Evolutionary conservation across 2,888 invertebrate species (phyloP).

Genomic region (Leptopilina syphax): DNA sequence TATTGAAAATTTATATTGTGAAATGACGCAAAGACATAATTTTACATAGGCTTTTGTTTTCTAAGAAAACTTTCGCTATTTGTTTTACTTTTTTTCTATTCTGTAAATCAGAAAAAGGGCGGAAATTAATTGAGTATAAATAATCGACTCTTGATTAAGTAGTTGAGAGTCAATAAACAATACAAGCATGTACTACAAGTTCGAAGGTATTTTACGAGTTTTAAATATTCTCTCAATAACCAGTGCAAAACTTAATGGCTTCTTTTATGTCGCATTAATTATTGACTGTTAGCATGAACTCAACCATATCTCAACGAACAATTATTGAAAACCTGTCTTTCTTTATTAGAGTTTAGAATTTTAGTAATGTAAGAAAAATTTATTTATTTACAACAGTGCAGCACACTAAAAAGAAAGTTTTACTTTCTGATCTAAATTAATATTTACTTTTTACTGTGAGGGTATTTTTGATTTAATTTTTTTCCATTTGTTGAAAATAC

Average conservation of each 20-base stretch:
- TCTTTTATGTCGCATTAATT: slow-evolving; percentile 30
- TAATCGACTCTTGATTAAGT: slow-evolving; percentile 15
- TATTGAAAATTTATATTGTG: neutral
- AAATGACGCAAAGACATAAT: neutral
- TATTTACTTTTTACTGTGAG: too few species aligned
- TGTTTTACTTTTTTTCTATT: neutral
- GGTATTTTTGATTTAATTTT: too few species aligned
- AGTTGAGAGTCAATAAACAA: slow-evolving; percentile 8
- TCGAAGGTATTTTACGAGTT: slow-evolving; percentile 17
- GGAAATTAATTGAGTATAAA: slow-evolving; percentile 36
- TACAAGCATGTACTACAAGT: neutral
- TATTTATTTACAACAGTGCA: too few species aligned
- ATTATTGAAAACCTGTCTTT: slow-evolving; percentile 33
- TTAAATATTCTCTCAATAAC: slow-evolving; percentile 22
- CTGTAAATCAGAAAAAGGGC: neutral
- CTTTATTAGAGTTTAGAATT: slow-evolving; percentile 9
- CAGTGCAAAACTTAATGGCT: slow-evolving; percentile 24
- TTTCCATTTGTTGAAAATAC: too few species aligned
- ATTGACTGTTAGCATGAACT: slow-evolving; percentile 24
- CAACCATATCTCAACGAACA: slow-evolving; percentile 16
- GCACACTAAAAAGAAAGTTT: too few species aligned
- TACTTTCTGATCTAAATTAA: too few species aligned
- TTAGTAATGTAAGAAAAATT: neutral
- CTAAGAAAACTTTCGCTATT: neutral
- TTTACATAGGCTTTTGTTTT: neutral